phyloP scores from a whole-genome alignment of 1,140 invertebrate species.

The Psix sp. region DNA sequence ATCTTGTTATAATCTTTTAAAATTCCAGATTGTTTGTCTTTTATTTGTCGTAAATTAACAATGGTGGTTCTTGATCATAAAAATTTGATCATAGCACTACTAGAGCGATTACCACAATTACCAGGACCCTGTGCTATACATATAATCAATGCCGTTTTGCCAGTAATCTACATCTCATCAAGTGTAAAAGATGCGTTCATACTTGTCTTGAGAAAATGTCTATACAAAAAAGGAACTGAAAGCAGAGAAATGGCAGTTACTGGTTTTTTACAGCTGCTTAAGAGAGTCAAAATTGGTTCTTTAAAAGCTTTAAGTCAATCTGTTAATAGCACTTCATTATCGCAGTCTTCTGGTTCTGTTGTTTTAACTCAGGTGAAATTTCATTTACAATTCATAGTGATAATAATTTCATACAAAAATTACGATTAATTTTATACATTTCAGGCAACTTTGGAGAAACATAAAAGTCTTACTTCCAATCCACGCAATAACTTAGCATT shows the following conservation, averaged over 20 bases:
- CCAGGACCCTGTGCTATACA: conserved; percentile 70
- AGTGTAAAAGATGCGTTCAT: conserved; percentile 77
- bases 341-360: conserved; percentile 69
- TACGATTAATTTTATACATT: conserved; percentile 7
- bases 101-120: conserved; percentile 76
- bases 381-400: not conserved
- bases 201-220: conserved; percentile 78
- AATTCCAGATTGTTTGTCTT: conserved; percentile 77
- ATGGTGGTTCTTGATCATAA: conserved; percentile 76
- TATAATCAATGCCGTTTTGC: conserved; percentile 76
- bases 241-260: conserved; percentile 78
- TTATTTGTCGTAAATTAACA: conserved; percentile 73
- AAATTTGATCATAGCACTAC: conserved; percentile 71
- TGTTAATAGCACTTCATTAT: conserved; percentile 57
- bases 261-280: conserved; percentile 78
- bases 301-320: conserved; percentile 74
- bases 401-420: not conserved
- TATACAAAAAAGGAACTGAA: conserved; percentile 76
- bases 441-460: conserved; percentile 68
- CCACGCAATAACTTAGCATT: conserved; percentile 75
- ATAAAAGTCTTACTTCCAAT: conserved; percentile 52
- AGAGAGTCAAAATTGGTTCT: conserved; percentile 75
- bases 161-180: conserved; percentile 73
- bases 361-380: conserved; percentile 68
- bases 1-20: too few species aligned